These are phyloP conservation scores for Xenotilapia longispinis DNA, from an alignment of 2,113 vertebrate species.

Conservation along the genomic window DNA sequence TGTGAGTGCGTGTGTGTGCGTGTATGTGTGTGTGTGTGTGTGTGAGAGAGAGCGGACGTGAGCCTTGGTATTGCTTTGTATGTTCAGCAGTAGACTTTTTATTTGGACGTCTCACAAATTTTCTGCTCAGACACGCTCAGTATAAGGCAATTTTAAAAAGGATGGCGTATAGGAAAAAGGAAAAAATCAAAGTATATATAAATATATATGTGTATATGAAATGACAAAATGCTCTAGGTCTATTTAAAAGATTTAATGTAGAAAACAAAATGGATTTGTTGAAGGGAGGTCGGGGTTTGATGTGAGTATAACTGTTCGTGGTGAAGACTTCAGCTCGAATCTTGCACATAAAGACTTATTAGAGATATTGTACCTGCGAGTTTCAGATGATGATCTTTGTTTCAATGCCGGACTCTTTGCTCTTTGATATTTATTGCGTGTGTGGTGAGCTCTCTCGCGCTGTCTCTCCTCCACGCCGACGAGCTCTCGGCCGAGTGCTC, in stretches of 20 bases:
- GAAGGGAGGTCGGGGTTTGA: constrained; percentile 32
- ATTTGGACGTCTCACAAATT: neutral
- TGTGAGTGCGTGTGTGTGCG: accelerated
- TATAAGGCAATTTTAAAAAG: constrained; percentile 28
- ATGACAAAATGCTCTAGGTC: constrained; percentile 68
- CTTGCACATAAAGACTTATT: constrained; percentile 79
- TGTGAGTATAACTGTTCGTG: constrained; percentile 69
- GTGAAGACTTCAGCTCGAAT: constrained; percentile 71
- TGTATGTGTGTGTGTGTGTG: neutral
- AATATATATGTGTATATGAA: constrained; percentile 76
- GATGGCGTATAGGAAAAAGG: constrained; percentile 51
- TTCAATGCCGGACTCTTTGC: constrained; percentile 64
- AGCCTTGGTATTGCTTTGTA: constrained; percentile 34
- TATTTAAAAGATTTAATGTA: constrained; percentile 74
- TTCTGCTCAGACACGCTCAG: constrained; percentile 11
- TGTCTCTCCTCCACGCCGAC: neutral
- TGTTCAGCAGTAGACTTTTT: constrained; percentile 26
- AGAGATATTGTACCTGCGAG: constrained; percentile 73
- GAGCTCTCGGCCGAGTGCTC: constrained; percentile 13
- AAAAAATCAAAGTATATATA: constrained; percentile 59
- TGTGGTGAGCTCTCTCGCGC: constrained; percentile 15
- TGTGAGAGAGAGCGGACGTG: neutral
- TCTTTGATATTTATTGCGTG: constrained; percentile 76
- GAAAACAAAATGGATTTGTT: constrained; percentile 37
- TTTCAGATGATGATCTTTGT: constrained; percentile 69